These are phyloP conservation scores for Drosophila arawakana DNA, from an alignment of 1,140 invertebrate species.

Conservation along the genomic window DNA sequence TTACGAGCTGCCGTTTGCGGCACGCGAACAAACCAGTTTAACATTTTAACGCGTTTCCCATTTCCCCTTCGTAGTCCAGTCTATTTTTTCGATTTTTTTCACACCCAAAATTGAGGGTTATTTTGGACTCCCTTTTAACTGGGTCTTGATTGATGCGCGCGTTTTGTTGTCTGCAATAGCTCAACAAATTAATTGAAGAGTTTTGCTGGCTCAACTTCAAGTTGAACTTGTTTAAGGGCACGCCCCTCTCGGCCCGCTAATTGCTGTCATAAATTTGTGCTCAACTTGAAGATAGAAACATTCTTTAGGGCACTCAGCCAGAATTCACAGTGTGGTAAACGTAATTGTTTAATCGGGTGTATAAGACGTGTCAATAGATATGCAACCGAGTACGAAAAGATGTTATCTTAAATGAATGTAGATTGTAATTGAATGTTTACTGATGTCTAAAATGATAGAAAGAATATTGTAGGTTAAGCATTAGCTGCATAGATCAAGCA, in stretches of 20 bases:
- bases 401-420: no score
- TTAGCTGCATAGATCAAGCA: no score
- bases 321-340: background rate
- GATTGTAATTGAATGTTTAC: background rate
- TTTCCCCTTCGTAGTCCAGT: conserved; percentile 6
- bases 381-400: background rate
- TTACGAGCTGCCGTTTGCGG: conserved; percentile 60
- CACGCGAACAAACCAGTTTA: conserved; percentile 62
- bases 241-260: conserved; percentile 65
- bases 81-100: conserved; percentile 56
- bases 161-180: conserved; percentile 59
- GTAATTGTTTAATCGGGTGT: conserved; percentile 42
- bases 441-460: background rate
- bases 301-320: conserved; percentile 30
- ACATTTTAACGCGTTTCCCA: background rate
- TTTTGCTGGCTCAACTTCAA: conserved; percentile 32
- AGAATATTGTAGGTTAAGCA: no score
- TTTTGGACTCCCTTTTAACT: conserved; percentile 29
- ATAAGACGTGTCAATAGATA: conserved; percentile 22
- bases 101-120: conserved; percentile 45
- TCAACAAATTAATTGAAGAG: conserved; percentile 78
- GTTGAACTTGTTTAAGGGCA: conserved; percentile 19
- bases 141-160: conserved; percentile 69
- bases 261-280: conserved; percentile 75
- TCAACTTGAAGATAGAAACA: conserved; percentile 42